Conservation (phyloP, 2,113 vertebrate species). For the Ceyx margarethae region DNA sequence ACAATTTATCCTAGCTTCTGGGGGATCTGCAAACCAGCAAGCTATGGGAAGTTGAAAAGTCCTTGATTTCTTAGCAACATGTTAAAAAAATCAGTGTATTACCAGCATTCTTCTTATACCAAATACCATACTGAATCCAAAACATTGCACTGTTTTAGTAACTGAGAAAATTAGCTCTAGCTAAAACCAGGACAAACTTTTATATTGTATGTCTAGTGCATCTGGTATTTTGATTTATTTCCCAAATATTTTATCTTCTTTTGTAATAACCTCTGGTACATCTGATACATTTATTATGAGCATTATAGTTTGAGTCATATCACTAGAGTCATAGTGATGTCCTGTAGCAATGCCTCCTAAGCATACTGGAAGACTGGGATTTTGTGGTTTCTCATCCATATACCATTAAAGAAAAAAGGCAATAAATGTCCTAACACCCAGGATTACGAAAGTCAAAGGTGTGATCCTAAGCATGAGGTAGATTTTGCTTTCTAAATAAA, state of each 20-base stretch:
- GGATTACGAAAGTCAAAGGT: neutral
- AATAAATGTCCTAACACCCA: neutral
- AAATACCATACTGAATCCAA: too few species aligned
- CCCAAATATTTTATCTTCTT: neutral
- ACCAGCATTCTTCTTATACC: too few species aligned
- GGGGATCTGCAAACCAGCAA: neutral
- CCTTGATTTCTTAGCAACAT: too few species aligned
- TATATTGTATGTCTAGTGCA: neutral
- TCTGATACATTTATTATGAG: neutral
- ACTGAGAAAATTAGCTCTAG: too few species aligned
- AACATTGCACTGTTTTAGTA: too few species aligned
- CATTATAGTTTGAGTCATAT: neutral
- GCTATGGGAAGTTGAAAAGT: neutral
- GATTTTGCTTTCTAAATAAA: neutral
- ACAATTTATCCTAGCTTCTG: neutral
- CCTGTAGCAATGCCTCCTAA: neutral
- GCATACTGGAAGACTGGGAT: neutral
- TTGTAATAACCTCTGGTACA: neutral
- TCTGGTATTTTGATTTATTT: neutral
- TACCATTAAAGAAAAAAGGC: neutral
- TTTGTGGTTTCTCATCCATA: neutral
- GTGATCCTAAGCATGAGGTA: neutral
- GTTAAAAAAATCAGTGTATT: too few species aligned
- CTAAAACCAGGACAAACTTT: too few species aligned
- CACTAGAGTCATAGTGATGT: neutral